A percentile compares a stretch with the other conserved stretches of the same genome.
These are phyloP conservation scores for Prunella fulvescens DNA, from an alignment of 2,113 vertebrate species.

Conservation along the genomic window DNA sequence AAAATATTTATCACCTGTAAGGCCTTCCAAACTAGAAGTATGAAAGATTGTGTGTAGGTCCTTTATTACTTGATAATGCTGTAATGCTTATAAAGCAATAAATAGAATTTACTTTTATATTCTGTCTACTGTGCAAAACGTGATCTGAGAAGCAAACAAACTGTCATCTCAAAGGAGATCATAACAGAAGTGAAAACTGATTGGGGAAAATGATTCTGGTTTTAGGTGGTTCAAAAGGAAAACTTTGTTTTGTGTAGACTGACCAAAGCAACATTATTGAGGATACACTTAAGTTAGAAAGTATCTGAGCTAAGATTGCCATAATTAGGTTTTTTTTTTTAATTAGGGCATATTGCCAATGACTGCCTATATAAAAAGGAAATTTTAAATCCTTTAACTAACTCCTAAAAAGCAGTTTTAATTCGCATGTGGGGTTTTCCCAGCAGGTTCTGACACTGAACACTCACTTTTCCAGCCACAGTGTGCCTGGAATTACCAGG, in stretches of 20 bases:
- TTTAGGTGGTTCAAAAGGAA: not conserved
- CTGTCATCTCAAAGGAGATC: not conserved
- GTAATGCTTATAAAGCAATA: not conserved
- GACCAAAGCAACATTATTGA: not conserved
- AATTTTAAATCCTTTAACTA: not conserved
- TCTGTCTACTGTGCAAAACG: not conserved
- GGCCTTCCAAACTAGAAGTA: not conserved
- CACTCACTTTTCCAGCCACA: not conserved
- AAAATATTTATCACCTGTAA: constrained; percentile 11
- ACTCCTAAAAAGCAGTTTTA: not conserved
- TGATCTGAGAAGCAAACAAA: not conserved
- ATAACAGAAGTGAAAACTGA: not conserved
- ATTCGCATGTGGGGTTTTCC: not conserved
- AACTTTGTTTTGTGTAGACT: accelerated
- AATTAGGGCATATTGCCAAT: not conserved
- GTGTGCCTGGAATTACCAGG: not conserved
- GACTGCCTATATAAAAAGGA: not conserved
- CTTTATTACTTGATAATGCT: not conserved
- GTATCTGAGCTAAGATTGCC: not conserved
- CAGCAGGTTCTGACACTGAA: not conserved
- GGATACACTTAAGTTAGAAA: not conserved
- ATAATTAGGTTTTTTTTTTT: not conserved
- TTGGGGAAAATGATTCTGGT: not conserved
- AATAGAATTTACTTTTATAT: not conserved
- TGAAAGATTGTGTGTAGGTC: not conserved